Percentiles rank a stretch among this genome's conserved stretches.
These are phyloP conservation scores for Amblyraja radiata DNA, from an alignment of 2,797 vertebrate species.

Conservation along the genomic window DNA sequence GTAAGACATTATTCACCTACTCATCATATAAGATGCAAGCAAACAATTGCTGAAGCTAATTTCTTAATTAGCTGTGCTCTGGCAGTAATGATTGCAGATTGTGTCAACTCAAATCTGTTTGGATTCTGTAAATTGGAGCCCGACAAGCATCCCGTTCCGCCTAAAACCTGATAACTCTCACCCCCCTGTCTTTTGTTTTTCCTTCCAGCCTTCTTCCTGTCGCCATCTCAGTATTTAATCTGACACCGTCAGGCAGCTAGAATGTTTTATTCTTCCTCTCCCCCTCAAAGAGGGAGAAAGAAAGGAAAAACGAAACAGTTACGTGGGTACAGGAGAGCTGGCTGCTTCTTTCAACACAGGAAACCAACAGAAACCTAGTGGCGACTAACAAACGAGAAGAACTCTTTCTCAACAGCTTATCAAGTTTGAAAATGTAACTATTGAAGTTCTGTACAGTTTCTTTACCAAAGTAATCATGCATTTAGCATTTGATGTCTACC, in stretches of 20 bases:
- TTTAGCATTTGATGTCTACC: background rate
- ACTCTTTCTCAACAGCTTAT: slow-evolving; percentile 33
- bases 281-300: slow-evolving; percentile 66
- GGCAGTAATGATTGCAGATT: slow-evolving; percentile 83
- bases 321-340: slow-evolving; percentile 63
- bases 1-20: slow-evolving; percentile 60
- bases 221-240: slow-evolving; percentile 99
- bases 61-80: slow-evolving; percentile 86
- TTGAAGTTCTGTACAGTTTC: slow-evolving; percentile 19
- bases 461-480: background rate
- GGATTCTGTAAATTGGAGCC: slow-evolving; percentile 85
- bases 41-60: slow-evolving; percentile 84
- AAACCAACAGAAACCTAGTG: slow-evolving; percentile 76
- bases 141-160: slow-evolving; percentile 85
- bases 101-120: slow-evolving; percentile 90
- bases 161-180: slow-evolving; percentile 83
- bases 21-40: slow-evolving; percentile 72
- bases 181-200: slow-evolving; percentile 91
- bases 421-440: background rate
- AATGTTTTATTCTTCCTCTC: slow-evolving; percentile 77
- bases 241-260: slow-evolving; percentile 87
- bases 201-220: slow-evolving; percentile 97
- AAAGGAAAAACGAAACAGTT: slow-evolving; percentile 65
- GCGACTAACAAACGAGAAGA: slow-evolving; percentile 26
- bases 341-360: slow-evolving; percentile 63